Evolutionary conservation across 2,888 invertebrate species (phyloP).

Genomic region (Thereva nobilitata): DNA sequence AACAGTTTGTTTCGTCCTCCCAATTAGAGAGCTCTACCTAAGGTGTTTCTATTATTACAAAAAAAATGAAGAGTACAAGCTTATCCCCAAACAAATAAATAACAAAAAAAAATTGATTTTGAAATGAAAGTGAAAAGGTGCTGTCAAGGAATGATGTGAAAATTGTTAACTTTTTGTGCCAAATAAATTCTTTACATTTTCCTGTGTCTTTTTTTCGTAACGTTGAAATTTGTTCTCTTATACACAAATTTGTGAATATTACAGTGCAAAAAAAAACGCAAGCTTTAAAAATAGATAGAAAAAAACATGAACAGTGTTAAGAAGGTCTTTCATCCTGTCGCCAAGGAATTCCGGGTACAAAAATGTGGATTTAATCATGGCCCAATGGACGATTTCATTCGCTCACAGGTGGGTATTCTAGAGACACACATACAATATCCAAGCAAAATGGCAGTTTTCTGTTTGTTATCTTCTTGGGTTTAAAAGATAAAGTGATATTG

Average conservation of each 20-base stretch:
- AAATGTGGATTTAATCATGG: conserved; percentile 53
- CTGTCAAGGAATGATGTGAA: background rate
- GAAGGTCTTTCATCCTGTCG: conserved; percentile 51
- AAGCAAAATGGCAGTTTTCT: too few relatives aligned
- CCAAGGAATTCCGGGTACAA: conserved; percentile 52
- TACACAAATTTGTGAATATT: conserved; percentile 8
- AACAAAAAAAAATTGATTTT: too few relatives aligned
- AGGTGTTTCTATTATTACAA: too few relatives aligned
- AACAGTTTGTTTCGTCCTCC: too few relatives aligned
- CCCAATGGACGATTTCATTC: conserved; percentile 53
- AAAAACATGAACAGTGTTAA: conserved; percentile 49
- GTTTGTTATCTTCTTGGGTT: too few relatives aligned
- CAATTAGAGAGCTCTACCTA: too few relatives aligned
- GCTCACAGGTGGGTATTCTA: conserved; percentile 51
- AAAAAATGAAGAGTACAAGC: too few relatives aligned
- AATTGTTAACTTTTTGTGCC: background rate
- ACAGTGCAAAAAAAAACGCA: background rate
- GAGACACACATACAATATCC: too few relatives aligned
- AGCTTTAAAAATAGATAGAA: background rate
- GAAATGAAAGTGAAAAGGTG: too few relatives aligned
- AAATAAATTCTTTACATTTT: conserved; percentile 2
- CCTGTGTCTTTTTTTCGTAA: background rate
- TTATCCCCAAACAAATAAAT: too few relatives aligned
- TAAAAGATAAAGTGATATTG: too few relatives aligned
- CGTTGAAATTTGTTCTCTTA: conserved; percentile 5